Evolutionary conservation across 2,113 vertebrate species (phyloP).

Genomic region (Maccullochella peelii): DNA sequence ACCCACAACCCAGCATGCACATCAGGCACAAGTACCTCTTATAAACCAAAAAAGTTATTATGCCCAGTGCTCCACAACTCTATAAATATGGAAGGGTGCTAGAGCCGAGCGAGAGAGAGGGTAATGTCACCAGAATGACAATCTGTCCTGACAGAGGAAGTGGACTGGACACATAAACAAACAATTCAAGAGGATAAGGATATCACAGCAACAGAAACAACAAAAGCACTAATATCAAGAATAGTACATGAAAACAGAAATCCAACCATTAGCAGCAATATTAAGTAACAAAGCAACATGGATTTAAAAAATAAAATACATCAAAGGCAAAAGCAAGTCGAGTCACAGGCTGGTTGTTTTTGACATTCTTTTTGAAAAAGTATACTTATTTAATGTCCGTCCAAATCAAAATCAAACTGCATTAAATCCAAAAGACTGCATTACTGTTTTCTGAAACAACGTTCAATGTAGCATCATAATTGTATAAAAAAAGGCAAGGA

Average conservation of each 20-base stretch:
- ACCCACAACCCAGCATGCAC: slow-evolving; percentile 53
- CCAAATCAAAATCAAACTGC: too few species aligned
- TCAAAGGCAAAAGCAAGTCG: not conserved
- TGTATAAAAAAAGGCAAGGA: too few species aligned
- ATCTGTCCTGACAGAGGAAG: slow-evolving; percentile 1
- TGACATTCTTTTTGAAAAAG: not conserved
- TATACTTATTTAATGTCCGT: too few species aligned
- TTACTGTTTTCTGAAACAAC: too few species aligned
- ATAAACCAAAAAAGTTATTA: slow-evolving; percentile 43
- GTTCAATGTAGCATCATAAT: too few species aligned
- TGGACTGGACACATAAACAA: slow-evolving; percentile 2
- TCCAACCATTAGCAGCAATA: not conserved
- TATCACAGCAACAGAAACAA: not conserved
- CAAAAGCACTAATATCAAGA: not conserved
- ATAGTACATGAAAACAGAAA: not conserved
- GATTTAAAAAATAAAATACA: not conserved
- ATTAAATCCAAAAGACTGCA: too few species aligned
- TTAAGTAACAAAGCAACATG: not conserved
- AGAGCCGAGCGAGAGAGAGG: slow-evolving; percentile 4
- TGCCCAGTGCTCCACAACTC: slow-evolving; percentile 44
- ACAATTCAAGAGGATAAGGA: not conserved
- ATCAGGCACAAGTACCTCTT: slow-evolving; percentile 36
- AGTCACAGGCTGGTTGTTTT: not conserved
- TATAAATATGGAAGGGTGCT: slow-evolving; percentile 45
- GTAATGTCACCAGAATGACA: slow-evolving; percentile 44